These are phyloP conservation scores for Poeciliopsis occidentalis DNA, from an alignment of 2,113 vertebrate genomes.

Conservation along the genomic window DNA sequence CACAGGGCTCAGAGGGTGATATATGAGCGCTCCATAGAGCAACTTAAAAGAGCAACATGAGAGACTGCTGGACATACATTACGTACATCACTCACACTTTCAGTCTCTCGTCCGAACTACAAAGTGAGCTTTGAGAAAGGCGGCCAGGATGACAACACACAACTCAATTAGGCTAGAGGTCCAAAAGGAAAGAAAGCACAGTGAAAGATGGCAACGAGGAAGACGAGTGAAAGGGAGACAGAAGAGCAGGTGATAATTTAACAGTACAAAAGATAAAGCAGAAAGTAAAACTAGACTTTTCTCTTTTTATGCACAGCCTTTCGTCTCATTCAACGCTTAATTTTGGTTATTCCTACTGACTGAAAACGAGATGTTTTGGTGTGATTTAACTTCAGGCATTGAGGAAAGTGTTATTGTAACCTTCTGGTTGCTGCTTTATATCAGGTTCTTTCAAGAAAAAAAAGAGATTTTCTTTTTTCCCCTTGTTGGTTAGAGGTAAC, in stretches of 20 bases:
- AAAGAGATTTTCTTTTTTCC: too few species aligned
- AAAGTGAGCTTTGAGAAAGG: constrained; percentile 56
- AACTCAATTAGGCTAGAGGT: constrained; percentile 66
- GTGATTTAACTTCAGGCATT: too few species aligned
- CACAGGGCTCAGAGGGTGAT: constrained; percentile 53
- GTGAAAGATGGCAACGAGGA: constrained; percentile 52
- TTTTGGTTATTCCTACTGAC: not conserved
- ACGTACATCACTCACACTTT: constrained; percentile 60
- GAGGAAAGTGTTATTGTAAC: too few species aligned
- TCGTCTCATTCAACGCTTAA: too few species aligned
- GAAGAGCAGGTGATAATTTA: constrained; percentile 8
- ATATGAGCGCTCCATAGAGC: constrained; percentile 57
- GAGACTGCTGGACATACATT: constrained; percentile 69
- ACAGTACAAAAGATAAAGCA: not conserved
- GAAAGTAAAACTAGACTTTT: not conserved
- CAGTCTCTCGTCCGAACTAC: constrained; percentile 54
- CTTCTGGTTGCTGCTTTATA: too few species aligned
- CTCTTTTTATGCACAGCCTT: not conserved
- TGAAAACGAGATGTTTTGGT: too few species aligned
- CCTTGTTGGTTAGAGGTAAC: too few species aligned
- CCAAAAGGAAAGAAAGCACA: constrained; percentile 48
- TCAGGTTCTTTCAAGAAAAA: too few species aligned
- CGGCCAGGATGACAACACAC: constrained; percentile 62
- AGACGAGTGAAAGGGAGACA: not conserved
- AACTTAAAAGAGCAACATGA: constrained; percentile 65